Base-by-base conservation (phyloP, 1,140 invertebrate species). In the Pygmarrhopalites habei region DNA sequence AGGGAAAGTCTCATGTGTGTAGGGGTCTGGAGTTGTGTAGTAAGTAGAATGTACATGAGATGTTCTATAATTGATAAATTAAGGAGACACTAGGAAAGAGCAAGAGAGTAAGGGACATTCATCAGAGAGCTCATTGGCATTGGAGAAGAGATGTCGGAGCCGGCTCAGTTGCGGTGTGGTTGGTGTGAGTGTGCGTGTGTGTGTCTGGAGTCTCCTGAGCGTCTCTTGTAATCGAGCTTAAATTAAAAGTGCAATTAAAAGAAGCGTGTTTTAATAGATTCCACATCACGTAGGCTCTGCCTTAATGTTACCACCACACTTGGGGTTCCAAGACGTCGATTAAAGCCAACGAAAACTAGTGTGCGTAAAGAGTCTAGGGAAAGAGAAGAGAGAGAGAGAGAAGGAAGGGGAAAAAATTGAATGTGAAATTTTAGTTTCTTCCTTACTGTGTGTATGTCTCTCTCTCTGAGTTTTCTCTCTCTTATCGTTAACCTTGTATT, bases 191-290 rank as follows among this genome's bases (percentile, higher is more conserved):
- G 23, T 47, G 17, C 5, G 39, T 12, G n/a, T 41, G n/a, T 12
- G 39, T 41, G 12, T 41, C 12, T 12, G 39, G 39, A 41, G 39
- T 12, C 39, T 41, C 39, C n/a, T 41, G 39, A 23, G 29, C 46
- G 47, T 35, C 47, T 1, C n/a, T 61, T 12, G 39, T 56, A 55
- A 62, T 65, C 52, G 30, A 57, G 43, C 58, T 66, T 47, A 59
- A 66, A 66, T 66, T 66, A 66, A 61, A 66, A 62, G 44, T 62
- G 43, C 53, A 66, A 60, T 66, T 66, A 62, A 57, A 56, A 66
- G 46, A 41, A 43, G 58, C 52, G 53, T 17, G 44, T 43, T 60
- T 61, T 66, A 66, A 66, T 66, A 66, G 64, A 66, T 66, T 66
- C 64, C 61, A 66, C 59, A 62, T 66, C 64, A 66, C 64, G 64